Evolutionary conservation across 2,113 vertebrate species (phyloP).

Genomic region (Fregata magnificens): DNA sequence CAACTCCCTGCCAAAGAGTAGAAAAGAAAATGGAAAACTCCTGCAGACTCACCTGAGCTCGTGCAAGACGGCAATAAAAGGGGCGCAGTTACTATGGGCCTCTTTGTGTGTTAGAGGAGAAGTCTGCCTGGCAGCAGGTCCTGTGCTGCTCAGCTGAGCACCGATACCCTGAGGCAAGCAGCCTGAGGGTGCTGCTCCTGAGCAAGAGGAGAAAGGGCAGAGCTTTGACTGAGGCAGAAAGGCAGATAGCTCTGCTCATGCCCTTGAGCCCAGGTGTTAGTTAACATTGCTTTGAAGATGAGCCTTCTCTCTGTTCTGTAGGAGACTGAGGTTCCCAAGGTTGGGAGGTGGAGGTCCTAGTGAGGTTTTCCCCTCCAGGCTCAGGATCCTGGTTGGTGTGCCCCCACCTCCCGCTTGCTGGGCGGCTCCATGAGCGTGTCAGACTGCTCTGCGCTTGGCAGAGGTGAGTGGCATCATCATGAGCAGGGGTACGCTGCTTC

Average conservation of each 20-base stretch:
- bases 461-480: rapidly evolving
- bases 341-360: too few relatives aligned
- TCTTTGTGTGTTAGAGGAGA: rapidly evolving
- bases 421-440: rapidly evolving
- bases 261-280: rapidly evolving
- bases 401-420: too few relatives aligned
- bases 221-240: neutral
- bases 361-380: too few relatives aligned
- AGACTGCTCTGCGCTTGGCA: rapidly evolving
- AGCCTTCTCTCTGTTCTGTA: neutral
- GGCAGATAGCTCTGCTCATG: neutral
- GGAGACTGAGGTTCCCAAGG: too few relatives aligned
- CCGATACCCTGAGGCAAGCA: rapidly evolving
- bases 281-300: neutral
- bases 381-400: neutral
- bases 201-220: too few relatives aligned
- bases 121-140: rapidly evolving
- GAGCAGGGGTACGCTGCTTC: rapidly evolving
- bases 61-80: neutral
- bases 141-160: too few relatives aligned
- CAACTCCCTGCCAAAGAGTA: neutral
- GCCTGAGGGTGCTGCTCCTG: neutral
- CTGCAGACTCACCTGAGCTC: neutral
- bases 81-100: rapidly evolving
- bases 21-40: neutral